phyloP scores from a whole-genome alignment of 2,888 invertebrate genomes.

The Amiota communis region DNA sequence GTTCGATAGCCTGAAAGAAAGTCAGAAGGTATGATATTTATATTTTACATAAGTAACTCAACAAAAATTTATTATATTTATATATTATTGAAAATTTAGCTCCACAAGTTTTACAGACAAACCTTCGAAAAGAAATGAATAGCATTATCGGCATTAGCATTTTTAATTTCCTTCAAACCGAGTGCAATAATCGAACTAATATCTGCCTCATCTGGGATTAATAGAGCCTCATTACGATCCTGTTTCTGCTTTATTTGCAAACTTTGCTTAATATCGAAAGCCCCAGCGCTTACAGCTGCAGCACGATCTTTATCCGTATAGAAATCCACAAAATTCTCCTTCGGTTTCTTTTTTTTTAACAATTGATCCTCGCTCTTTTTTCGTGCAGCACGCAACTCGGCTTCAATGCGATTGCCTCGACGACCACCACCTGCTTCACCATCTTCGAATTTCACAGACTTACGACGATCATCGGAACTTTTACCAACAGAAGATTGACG shows the following conservation, averaged over 20 bases:
- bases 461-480: constrained; percentile 41
- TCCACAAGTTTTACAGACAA: background rate
- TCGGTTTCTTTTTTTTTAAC: constrained; percentile 67
- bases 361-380: constrained; percentile 65
- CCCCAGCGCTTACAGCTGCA: constrained; percentile 85
- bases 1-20: constrained; percentile 84
- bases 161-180: constrained; percentile 84
- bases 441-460: constrained; percentile 51
- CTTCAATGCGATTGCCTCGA: constrained; percentile 64
- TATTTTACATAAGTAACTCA: no score
- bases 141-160: constrained; percentile 82
- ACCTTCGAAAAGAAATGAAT: constrained; percentile 86
- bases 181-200: constrained; percentile 83
- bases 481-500: constrained; percentile 50
- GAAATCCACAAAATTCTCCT: constrained; percentile 79
- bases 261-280: constrained; percentile 90
- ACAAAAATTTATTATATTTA: background rate
- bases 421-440: constrained; percentile 45
- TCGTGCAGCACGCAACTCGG: constrained; percentile 58
- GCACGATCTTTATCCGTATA: constrained; percentile 94
- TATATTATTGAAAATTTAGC: background rate
- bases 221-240: constrained; percentile 81
- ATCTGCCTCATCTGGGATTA: constrained; percentile 86
- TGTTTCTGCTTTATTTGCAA: constrained; percentile 85
- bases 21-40: background rate